Conservation (phyloP, 2,888 invertebrate genomes). For the Cheilosia vernalis region DNA sequence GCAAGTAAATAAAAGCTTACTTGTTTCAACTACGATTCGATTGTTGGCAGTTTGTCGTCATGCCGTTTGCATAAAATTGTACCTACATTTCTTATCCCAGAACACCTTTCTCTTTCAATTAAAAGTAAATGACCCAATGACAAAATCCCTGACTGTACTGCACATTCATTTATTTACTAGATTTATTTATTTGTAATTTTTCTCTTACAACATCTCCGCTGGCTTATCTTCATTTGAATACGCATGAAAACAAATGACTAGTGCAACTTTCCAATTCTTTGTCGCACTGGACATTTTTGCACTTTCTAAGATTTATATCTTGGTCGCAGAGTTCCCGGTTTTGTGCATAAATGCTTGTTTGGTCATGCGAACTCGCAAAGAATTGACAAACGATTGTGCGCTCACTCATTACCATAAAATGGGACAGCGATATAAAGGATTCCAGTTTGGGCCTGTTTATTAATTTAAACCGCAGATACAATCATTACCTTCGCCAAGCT, state of each 20-base stretch:
- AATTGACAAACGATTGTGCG: slow-evolving; percentile 53
- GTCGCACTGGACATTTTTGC: slow-evolving; percentile 62
- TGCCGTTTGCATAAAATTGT: no score
- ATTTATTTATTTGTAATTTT: background rate
- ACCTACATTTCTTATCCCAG: no score
- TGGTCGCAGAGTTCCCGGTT: slow-evolving; percentile 27
- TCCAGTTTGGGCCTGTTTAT: slow-evolving; percentile 36
- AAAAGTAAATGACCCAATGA: background rate
- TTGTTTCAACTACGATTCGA: background rate
- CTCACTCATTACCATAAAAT: slow-evolving; percentile 59
- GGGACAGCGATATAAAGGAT: slow-evolving; percentile 9
- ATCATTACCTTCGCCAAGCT: slow-evolving; percentile 43
- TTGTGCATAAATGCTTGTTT: slow-evolving; percentile 24
- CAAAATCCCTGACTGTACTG: slow-evolving; percentile 5
- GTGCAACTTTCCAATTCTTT: slow-evolving; percentile 70
- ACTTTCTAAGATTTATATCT: slow-evolving; percentile 74
- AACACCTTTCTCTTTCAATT: no score
- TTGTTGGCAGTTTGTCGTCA: no score
- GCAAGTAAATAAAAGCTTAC: background rate
- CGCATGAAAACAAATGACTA: slow-evolving; percentile 45
- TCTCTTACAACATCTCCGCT: background rate
- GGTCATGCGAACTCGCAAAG: slow-evolving; percentile 8
- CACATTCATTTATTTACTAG: background rate
- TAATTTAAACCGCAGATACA: slow-evolving; percentile 25
- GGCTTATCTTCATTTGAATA: slow-evolving; percentile 53